Evolutionary conservation across 2,113 vertebrate genomes (phyloP), one percentile per base, ranked within the genome.

Genomic region (Sapayoa aenigma): DNA sequence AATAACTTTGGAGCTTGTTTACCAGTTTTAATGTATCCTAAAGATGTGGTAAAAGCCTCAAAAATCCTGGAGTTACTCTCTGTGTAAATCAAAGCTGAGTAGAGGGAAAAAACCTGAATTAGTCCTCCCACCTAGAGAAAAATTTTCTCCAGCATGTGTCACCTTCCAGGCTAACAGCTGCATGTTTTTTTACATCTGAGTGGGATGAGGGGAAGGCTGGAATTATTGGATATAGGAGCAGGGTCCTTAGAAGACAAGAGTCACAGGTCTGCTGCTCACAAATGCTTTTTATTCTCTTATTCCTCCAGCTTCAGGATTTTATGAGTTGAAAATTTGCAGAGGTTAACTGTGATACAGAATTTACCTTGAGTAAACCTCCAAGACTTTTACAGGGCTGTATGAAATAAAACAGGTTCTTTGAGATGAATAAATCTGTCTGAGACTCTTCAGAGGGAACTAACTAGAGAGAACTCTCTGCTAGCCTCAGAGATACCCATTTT

Each of bases 91-190:
- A 88, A 65, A 82, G 25, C 20, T 35, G 23, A 88, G 25, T 22
- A 47, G 60, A 85, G 50, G 35, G 25, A 21, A 83, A 11, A 90
- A 65, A 44, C 7, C 13, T 16, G 8, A 50, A 84, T 87, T 89
- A 75, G 16, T 63, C 35, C 35, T 89, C 4, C 22, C 22, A 22
- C 12, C 60, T 31, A 74, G 25, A 20, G 21, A 39, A 87, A 41
- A 5, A 7, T n/a, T 35, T 74, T 84, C 23, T 59, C 20, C 33
- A 53, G 13, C 58, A 17, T 0, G 0, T 53, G 14, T 53, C 18
- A 21, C 4, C 6, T 69, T 83, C 63, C 86, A 90, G 18, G 17
- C 27, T 63, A 19, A 87, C 3, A 2, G 33, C 53, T 93, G 79
- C 22, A 12, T 23, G 12, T 50, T 35, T 6, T 75, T 95, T 91